Conservation (phyloP, 2,113 vertebrate genomes). For the Leucosticte australis region DNA sequence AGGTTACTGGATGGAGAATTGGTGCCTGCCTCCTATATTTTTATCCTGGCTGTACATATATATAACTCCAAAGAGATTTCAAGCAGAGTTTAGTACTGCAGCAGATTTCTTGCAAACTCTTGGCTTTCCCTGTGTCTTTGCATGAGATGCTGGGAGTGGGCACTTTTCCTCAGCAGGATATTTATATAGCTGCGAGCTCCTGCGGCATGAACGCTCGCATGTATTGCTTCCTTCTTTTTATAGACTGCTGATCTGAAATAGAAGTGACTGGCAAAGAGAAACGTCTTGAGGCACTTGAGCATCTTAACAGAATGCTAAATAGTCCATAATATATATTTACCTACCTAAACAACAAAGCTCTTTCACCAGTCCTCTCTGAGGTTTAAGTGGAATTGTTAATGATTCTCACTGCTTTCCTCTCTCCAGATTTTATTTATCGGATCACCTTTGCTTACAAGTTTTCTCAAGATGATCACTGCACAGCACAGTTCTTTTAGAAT, state of each 20-base stretch:
- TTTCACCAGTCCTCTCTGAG: background rate
- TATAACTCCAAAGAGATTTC: background rate
- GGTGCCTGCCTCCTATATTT: background rate
- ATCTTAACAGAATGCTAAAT: background rate
- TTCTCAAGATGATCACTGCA: background rate
- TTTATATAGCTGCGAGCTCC: constrained; percentile 20
- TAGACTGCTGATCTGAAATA: constrained; percentile 45
- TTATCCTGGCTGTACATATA: background rate
- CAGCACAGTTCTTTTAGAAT: background rate
- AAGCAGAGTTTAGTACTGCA: background rate
- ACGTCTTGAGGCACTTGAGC: background rate
- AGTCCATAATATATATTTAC: background rate
- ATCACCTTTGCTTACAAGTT: background rate
- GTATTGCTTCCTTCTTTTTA: constrained; percentile 33
- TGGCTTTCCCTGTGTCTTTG: background rate
- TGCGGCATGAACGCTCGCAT: background rate
- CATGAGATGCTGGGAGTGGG: constrained; percentile 31
- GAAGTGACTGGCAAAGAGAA: constrained; percentile 40
- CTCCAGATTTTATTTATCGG: background rate
- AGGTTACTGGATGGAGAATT: background rate
- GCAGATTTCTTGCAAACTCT: background rate
- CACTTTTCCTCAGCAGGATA: constrained; percentile 21
- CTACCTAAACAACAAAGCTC: background rate
- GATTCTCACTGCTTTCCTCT: background rate
- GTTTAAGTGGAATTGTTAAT: background rate